Evolutionary conservation across 1,140 invertebrate species (phyloP).

Genomic region (Cryptotermes secundus): DNA sequence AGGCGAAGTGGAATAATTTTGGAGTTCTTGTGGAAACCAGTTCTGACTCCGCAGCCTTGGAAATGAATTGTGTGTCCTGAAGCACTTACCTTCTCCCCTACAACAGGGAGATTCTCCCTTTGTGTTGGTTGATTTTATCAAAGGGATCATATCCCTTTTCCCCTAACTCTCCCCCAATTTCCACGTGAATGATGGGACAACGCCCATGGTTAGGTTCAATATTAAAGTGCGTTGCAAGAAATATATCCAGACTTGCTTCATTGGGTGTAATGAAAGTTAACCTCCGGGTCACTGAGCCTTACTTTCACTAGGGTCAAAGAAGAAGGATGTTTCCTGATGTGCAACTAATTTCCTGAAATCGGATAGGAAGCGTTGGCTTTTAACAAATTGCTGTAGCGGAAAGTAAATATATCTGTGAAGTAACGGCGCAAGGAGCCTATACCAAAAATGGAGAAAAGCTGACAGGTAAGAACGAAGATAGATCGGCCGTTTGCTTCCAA

Average conservation of each 20-base stretch:
- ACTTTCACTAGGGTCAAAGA: background rate
- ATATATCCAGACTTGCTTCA: background rate
- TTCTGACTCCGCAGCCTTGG: too few species aligned
- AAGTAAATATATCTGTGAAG: background rate
- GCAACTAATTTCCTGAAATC: background rate
- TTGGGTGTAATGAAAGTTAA: background rate
- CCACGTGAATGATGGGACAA: background rate
- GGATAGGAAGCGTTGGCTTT: background rate
- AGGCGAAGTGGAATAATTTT: background rate
- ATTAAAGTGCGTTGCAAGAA: background rate
- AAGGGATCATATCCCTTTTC: background rate
- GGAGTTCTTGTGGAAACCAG: background rate
- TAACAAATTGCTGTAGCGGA: background rate
- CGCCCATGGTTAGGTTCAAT: background rate
- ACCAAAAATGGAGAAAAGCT: too few species aligned
- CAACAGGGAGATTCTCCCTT: background rate
- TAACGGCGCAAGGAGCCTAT: too few species aligned
- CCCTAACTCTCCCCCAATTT: background rate
- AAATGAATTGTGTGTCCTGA: background rate
- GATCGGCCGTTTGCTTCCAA: too few species aligned
- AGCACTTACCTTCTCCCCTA: background rate
- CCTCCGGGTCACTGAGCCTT: background rate
- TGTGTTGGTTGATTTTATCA: constrained; percentile 4
- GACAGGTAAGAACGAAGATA: too few species aligned
- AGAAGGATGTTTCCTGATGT: background rate